Percentiles rank a stretch among this genome's conserved stretches.
These are phyloP conservation scores for Myripristis jacobus DNA, from an alignment of 2,797 vertebrate genomes.

Conservation along the genomic window DNA sequence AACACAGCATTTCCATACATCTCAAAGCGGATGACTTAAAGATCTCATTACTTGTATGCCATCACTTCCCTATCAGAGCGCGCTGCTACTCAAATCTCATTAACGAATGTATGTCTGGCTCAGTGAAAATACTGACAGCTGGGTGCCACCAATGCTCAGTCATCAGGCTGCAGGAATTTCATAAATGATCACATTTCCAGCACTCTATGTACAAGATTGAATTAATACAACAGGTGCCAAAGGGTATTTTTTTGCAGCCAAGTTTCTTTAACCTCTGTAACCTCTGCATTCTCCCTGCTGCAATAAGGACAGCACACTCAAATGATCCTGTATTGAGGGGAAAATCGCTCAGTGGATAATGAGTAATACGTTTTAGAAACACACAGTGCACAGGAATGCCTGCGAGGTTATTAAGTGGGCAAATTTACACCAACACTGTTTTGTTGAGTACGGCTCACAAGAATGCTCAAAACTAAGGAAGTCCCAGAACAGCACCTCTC, in stretches of 20 bases:
- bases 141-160: background rate
- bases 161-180: background rate
- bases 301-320: background rate
- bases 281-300: background rate
- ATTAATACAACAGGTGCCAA: slow-evolving; percentile 9
- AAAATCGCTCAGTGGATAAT: background rate
- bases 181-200: slow-evolving; percentile 1
- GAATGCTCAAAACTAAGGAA: too few species aligned
- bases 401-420: too few species aligned
- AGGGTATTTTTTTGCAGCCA: slow-evolving; percentile 16
- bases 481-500: too few species aligned
- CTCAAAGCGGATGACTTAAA: too few species aligned
- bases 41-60: background rate
- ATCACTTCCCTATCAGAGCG: background rate
- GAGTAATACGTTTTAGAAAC: too few species aligned
- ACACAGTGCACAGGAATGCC: too few species aligned
- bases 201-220: slow-evolving; percentile 2
- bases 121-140: background rate
- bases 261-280: slow-evolving; percentile 19
- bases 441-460: too few species aligned
- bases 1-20: background rate
- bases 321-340: background rate
- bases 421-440: too few species aligned
- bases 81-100: background rate
- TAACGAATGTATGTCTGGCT: too few species aligned